Conservation (phyloP, 2,888 invertebrate genomes). For the Rhodophaea formosa region DNA sequence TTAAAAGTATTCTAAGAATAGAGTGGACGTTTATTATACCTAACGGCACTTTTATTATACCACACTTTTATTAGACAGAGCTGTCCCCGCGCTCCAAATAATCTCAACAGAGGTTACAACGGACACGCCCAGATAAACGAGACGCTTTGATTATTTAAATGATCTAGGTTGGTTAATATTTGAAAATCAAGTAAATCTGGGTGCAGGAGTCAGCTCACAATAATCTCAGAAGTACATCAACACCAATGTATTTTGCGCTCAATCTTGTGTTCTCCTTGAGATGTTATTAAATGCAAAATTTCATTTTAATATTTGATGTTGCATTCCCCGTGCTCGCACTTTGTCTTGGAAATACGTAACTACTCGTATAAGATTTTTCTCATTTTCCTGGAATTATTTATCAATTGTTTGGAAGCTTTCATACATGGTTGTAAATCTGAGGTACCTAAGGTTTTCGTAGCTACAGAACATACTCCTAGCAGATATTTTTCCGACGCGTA, state of each 20-base stretch:
- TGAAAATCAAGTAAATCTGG: neutral
- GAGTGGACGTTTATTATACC: no score
- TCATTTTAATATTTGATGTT: slow-evolving; percentile 3
- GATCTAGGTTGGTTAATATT: no score
- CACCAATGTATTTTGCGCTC: neutral
- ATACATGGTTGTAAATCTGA: neutral
- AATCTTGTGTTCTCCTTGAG: neutral
- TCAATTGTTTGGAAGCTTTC: neutral
- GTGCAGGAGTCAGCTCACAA: neutral
- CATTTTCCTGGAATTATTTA: neutral
- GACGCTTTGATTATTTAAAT: no score
- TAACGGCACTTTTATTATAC: no score
- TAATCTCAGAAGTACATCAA: neutral
- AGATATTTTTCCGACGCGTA: no score
- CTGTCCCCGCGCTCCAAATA: no score
- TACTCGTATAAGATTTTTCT: neutral
- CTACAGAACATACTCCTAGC: neutral
- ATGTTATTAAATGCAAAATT: slow-evolving; percentile 13
- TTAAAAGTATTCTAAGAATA: no score
- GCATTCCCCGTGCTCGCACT: neutral
- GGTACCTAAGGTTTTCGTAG: no score
- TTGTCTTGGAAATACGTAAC: neutral
- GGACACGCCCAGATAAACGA: no score
- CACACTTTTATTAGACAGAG: no score
- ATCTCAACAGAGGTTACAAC: no score